A percentile compares a stretch with the other conserved stretches of the same genome.
phyloP scores from a whole-genome alignment of 2,797 vertebrate species.

The Triplophysa bombifrons region DNA sequence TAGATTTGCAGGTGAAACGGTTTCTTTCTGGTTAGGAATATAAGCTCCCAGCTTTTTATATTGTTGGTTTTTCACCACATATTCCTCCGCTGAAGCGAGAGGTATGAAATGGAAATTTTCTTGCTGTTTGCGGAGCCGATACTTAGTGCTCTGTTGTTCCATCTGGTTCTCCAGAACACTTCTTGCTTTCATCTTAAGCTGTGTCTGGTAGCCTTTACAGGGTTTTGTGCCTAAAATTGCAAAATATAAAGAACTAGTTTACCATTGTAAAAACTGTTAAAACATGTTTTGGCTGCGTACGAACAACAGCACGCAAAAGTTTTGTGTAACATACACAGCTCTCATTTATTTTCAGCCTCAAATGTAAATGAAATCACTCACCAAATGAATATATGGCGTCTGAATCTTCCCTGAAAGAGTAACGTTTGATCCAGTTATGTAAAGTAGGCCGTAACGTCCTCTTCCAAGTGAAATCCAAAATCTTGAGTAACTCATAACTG shows the following conservation, averaged over 20 bases:
- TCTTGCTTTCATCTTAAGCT: constrained; percentile 12
- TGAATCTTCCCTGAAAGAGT: constrained; percentile 6
- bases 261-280: no score
- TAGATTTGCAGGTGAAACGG: constrained; percentile 36
- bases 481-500: constrained; percentile 36
- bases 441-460: constrained; percentile 3
- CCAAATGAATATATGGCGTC: neutral
- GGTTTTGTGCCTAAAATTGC: constrained; percentile 25
- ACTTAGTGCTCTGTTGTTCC: fast-evolving
- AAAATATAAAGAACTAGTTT: neutral
- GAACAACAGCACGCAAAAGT: no score
- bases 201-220: constrained; percentile 6
- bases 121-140: neutral
- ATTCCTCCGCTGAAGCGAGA: constrained; percentile 33
- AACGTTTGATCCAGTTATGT: constrained; percentile 29
- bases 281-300: no score
- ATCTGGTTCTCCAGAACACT: neutral
- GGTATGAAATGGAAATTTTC: neutral
- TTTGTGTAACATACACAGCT: no score
- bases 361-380: neutral
- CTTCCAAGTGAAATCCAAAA: constrained; percentile 7
- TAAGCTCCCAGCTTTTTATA: constrained; percentile 30
- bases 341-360: no score
- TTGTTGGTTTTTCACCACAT: constrained; percentile 1
- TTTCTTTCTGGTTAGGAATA: constrained; percentile 8